Percentiles rank a stretch among this genome's conserved stretches.
phyloP scores from a whole-genome alignment of 2,888 invertebrate genomes.

The Phasia obesa region DNA sequence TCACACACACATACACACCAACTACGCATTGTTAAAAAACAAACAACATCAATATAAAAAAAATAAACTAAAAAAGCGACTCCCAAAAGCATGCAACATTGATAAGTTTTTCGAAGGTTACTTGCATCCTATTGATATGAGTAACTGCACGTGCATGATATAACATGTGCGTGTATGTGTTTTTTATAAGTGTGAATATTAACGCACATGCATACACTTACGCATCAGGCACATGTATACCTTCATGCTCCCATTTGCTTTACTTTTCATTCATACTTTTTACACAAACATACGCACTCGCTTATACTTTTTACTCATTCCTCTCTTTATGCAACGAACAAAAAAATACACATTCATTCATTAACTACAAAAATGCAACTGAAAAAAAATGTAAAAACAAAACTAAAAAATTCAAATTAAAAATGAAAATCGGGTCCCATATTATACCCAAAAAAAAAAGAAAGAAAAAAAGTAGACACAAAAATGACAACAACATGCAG shows the following conservation, averaged over 20 bases:
- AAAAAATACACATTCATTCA: conserved; percentile 62
- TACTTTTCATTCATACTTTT: conserved; percentile 66
- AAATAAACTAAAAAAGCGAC: conserved; percentile 34
- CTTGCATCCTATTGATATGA: conserved; percentile 45
- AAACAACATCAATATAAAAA: conserved; percentile 5
- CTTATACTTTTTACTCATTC: conserved; percentile 46
- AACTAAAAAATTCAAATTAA: conserved; percentile 64
- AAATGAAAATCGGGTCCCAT: conserved; percentile 51
- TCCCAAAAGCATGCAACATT: conserved; percentile 65
- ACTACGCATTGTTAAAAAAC: conserved; percentile 54
- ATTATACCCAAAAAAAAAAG: conserved; percentile 53
- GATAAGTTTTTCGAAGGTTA: conserved; percentile 55
- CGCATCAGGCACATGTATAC: conserved; percentile 27
- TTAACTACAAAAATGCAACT: conserved; percentile 61
- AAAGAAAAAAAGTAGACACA: conserved; percentile 30
- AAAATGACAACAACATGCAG: conserved; percentile 29
- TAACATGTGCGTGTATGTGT: not conserved
- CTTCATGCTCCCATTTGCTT: conserved; percentile 12
- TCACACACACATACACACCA: not conserved
- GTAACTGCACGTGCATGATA: conserved; percentile 29
- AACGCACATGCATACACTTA: conserved; percentile 20
- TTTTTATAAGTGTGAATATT: conserved; percentile 26
- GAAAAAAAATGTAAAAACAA: conserved; percentile 56
- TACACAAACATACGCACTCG: conserved; percentile 33
- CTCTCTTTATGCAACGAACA: conserved; percentile 20